Evolutionary conservation across 2,797 vertebrate genomes (phyloP), one percentile per base, ranked within the genome.

Genomic region (Sebastes cheni): DNA sequence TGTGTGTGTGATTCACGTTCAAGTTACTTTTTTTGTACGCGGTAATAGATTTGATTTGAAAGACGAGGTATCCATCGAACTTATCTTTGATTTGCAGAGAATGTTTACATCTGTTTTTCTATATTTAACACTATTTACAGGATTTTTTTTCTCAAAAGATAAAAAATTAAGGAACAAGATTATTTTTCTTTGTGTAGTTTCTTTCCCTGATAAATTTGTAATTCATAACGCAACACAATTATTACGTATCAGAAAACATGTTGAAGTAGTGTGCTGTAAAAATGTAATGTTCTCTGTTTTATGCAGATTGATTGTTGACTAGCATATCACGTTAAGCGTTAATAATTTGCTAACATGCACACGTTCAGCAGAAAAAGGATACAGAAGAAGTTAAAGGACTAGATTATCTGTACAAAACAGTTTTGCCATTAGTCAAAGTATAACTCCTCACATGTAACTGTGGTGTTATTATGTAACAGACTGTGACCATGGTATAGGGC

Each of bases 381-480:
- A 14, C 9, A 61, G 23, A 54, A 72, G 13, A 80, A 23, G 27
- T 16, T 54, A 3, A 29, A 10, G 14, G 8, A 32, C 16, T 20
- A n/a, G 13, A 73, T 23, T 25, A 4, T 52, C 32, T 69, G n/a
- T 36, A 7, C 39, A 10, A 23, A n/a, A 54, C 23, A 13, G 23
- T 64, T 80, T 71, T 50, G 8, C n/a, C 5, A 1, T 12, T 8
- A 16, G 58, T 59, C 32, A 64, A 55, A 71, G 46, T 59, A 20
- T 54, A 82, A 68, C 61, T 56, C 4, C 23, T 59, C 25, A 82
- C n/a, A 25, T 71, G 20, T 56, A 30, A 18, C 58, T 83, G 9
- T 10, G 2, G n/a, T 32, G 18, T 73, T 67, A 64, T 80, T 72
- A 84, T 68, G 22, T 62, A 82, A 82, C 32, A n/a, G 12, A 62